Conservation (phyloP, 2,797 vertebrate genomes). For the Etheostoma perlongum region DNA sequence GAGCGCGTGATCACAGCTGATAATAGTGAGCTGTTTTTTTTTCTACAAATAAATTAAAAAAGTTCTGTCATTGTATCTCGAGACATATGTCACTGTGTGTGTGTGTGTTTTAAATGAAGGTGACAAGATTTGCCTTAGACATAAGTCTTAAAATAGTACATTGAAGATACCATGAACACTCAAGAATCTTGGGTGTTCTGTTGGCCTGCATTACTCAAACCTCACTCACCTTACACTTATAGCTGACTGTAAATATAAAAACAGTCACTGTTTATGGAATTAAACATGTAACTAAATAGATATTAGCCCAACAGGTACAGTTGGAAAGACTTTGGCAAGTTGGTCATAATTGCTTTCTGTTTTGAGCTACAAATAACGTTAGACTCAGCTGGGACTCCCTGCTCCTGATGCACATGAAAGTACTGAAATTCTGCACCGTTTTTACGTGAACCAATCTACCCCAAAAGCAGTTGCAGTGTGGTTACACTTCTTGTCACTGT, state of each 20-base stretch:
- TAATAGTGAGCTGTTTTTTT: background rate
- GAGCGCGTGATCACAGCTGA: background rate
- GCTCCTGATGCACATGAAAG: too few species aligned
- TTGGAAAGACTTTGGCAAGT: background rate
- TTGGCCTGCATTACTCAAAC: conserved; percentile 70
- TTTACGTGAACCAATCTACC: too few species aligned
- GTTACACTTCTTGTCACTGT: too few species aligned
- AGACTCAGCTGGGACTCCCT: too few species aligned
- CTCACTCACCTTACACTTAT: conserved; percentile 6
- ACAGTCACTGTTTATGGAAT: conserved; percentile 14
- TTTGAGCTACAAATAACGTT: too few species aligned
- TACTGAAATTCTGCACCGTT: too few species aligned
- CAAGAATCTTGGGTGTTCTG: conserved; percentile 68
- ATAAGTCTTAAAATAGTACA: conserved; percentile 41
- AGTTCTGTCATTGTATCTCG: background rate
- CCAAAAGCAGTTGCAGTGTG: too few species aligned
- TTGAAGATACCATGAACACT: background rate
- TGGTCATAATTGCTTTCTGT: too few species aligned
- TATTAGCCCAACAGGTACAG: background rate
- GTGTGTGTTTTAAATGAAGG: background rate
- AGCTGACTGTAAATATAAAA: conserved; percentile 19
- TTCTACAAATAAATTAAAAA: background rate
- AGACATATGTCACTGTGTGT: background rate
- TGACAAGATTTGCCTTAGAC: conserved; percentile 27
- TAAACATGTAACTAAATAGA: background rate